phyloP scores from a whole-genome alignment of 2,888 invertebrate species.

The Cataglyphis rosenhaueri region DNA sequence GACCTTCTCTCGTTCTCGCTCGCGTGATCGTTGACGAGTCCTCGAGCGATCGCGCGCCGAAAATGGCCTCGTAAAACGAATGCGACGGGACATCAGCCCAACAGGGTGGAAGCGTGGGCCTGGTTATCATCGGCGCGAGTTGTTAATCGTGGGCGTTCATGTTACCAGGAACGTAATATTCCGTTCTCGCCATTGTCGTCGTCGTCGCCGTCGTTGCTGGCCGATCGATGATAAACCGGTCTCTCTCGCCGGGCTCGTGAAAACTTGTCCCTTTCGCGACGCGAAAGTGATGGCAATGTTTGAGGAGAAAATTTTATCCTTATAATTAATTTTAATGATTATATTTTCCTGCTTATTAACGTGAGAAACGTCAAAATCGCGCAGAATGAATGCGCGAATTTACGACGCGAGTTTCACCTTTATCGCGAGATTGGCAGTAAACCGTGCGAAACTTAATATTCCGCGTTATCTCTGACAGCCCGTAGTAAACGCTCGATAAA shows the following conservation, averaged over 20 bases:
- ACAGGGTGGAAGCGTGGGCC: conserved; percentile 60
- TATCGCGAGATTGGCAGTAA: conserved; percentile 48
- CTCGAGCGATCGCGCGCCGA: conserved; percentile 65
- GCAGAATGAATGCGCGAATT: conserved; percentile 43
- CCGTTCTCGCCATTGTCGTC: conserved; percentile 51
- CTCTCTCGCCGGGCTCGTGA: conserved; percentile 66
- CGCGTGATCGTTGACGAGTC: conserved; percentile 66
- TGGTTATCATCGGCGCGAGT: conserved; percentile 68
- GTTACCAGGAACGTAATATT: conserved; percentile 65
- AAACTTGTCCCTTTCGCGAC: background rate
- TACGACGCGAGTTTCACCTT: conserved; percentile 41
- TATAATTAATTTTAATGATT: background rate
- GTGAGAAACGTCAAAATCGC: conserved; percentile 33
- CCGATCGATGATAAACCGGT: conserved; percentile 82
- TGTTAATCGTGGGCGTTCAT: conserved; percentile 73
- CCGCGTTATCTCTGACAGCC: conserved; percentile 27
- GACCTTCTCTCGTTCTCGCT: background rate
- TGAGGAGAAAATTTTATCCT: background rate
- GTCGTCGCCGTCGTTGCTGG: conserved; percentile 22
- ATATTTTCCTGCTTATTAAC: conserved; percentile 44
- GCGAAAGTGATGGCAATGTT: background rate
- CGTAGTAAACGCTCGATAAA: conserved; percentile 49
- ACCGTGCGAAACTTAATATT: conserved; percentile 55
- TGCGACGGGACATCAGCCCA: conserved; percentile 58
- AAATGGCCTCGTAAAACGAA: conserved; percentile 72